phyloP scores from a whole-genome alignment of 2,888 invertebrate species.

The Lasius fuliginosus region DNA sequence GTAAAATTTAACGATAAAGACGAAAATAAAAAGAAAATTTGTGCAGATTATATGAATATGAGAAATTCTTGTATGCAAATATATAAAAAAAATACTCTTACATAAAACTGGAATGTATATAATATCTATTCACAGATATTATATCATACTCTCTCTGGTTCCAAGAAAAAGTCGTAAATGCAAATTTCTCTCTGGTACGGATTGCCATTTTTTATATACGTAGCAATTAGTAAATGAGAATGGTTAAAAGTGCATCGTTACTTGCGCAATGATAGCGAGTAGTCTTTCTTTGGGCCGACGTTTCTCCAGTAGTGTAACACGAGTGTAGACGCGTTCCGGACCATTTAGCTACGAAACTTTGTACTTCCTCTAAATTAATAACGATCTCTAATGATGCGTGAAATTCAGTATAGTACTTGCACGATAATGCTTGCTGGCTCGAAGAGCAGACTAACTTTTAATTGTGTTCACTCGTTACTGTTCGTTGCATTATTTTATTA shows the following conservation, averaged over 20 bases:
- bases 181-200: neutral
- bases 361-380: conserved; percentile 48
- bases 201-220: neutral
- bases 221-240: conserved; percentile 42
- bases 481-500: conserved; percentile 6
- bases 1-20: conserved; percentile 7
- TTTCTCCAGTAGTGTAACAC: conserved; percentile 14
- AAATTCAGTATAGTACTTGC: conserved; percentile 23
- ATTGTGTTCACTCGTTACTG: conserved; percentile 25
- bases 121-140: neutral
- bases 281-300: neutral
- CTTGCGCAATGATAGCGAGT: neutral
- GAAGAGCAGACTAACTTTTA: conserved; percentile 34
- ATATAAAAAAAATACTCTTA: neutral
- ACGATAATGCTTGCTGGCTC: conserved; percentile 1
- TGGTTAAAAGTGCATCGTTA: conserved; percentile 10
- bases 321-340: conserved; percentile 31
- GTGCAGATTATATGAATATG: neutral
- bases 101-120: neutral
- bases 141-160: neutral
- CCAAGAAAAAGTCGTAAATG: neutral
- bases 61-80: neutral
- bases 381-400: conserved; percentile 51
- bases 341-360: conserved; percentile 48
- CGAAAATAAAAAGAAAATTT: neutral